Evolutionary conservation across 2,797 vertebrate species (phyloP).

Genomic region (Phoeniculus purpureus): DNA sequence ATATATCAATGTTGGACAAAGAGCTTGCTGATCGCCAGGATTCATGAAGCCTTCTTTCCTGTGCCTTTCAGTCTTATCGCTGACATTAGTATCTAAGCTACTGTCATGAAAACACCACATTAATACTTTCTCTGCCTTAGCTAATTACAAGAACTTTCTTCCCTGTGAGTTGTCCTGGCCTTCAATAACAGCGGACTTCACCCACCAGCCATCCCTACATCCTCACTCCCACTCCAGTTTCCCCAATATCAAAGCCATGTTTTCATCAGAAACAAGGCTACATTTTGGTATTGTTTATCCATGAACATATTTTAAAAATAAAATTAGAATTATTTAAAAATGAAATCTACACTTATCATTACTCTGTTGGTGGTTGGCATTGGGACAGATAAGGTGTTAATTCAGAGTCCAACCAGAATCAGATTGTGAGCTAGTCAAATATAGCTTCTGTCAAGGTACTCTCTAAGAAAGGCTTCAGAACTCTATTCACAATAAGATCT

Average conservation of each 20-base stretch:
- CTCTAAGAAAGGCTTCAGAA: not conserved
- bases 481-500: not conserved
- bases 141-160: not conserved
- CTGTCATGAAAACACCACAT: not conserved
- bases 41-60: not conserved
- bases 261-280: not conserved
- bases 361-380: not conserved
- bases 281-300: not conserved
- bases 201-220: not conserved
- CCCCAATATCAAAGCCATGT: not conserved
- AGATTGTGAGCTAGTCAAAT: not conserved
- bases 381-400: not conserved
- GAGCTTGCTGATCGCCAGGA: not conserved
- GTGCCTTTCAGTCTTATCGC: not conserved
- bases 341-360: not conserved
- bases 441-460: not conserved
- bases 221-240: not conserved
- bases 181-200: not conserved
- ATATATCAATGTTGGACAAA: not conserved
- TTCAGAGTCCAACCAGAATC: not conserved
- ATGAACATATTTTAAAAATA: not conserved
- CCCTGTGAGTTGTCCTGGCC: not conserved
- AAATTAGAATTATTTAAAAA: not conserved
- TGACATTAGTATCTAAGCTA: not conserved
- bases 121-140: not conserved